Evolutionary conservation across 2,797 vertebrate genomes (phyloP), one percentile per base, ranked within the genome.

Genomic region (Acipenser oxyrinchus): DNA sequence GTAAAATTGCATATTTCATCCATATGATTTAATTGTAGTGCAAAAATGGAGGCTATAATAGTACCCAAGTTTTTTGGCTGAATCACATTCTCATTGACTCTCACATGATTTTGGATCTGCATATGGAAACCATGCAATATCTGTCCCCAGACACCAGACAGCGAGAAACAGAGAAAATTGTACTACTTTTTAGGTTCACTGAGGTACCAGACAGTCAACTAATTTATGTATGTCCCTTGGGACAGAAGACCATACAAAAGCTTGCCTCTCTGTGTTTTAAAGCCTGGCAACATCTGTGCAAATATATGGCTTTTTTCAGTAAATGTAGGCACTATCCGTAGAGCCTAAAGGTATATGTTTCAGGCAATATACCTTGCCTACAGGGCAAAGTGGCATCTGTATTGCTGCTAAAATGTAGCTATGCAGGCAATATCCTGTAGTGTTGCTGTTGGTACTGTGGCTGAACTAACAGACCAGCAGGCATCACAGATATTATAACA

Each of bases 281-380:
- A 85, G 87, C 85, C 86, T 77, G 18, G 57, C 77, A 87, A 86
- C 88, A 87, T 87, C 86, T 88, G 87, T 85, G 86, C 84, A 84
- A 84, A 86, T 18, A 18, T 85, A 84, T 86, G 84, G 82, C 72
- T 37, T 66, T 77, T 76, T 84, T 84, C 84, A 83, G 82, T 80
- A 70, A 82, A 79, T 85, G 18, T 18, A 18, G 18, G 18, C 18
- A 18, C 18, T 18, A 74, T 83, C 80, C 81, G 77, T 78, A 72
- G 85, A 75, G 82, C 83, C 85, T 80, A 8, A 12, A 75, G 85
- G 82, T 18, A 18, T 18, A 85, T 84, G 82, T 88, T 81, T 79
- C 74, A 82, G 80, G 84, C 81, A 84, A 84, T 87, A 83, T 81
- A 84, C 76, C 74, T 75, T 76, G 82, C 83, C 85, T 80, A 8